Base-by-base conservation (phyloP, 1,140 invertebrate species). In the Ctenoplectra terminalis region DNA sequence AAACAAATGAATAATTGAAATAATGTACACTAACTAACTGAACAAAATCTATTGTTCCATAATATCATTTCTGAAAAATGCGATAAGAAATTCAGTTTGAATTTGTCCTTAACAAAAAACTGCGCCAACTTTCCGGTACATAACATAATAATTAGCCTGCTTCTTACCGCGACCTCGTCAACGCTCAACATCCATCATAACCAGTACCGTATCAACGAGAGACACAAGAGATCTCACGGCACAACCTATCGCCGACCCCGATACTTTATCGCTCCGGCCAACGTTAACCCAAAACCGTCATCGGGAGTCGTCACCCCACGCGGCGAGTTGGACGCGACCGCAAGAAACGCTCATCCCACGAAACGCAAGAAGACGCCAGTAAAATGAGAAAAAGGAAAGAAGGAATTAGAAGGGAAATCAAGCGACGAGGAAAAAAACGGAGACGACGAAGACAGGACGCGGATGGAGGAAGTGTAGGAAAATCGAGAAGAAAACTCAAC, bases 401-500 rank as follows among this genome's bases (percentile, higher is more conserved):
- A 80, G 46, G 63, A 76, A 85, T 70, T 79, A 26, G 72, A 82
- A 74, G 72, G 79, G 79, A 81, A 85, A 86, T 86, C 77, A 80
- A 83, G 71, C 84, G 76, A 50, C 31, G 63, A 69, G 26, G 72
- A 84, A 54, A 80, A 86, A 80, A 50, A 58, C 11, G 34, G 56
- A 61, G 40, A 81, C 40, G 43, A 43, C 26, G 82, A 7, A 23
- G 23, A 48, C 31, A 37, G 56, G 52, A 58, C 31, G 34, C 69
- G 61, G 71, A 66, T 50, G 54, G 54, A 87, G 80, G 64, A 74
- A 81, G n/a, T 52, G 60, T 64, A 81, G 64, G 78, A 87, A 78
- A 84, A 84, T 87, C 82, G 77, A 54, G 76, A 83, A 85, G 86
- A 87, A 83, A 73, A 80, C 73, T 79, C 66, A 46, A 61, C 56